Base-by-base conservation (phyloP, 2,113 vertebrate genomes). In the Tragelaphus buxtoni region DNA sequence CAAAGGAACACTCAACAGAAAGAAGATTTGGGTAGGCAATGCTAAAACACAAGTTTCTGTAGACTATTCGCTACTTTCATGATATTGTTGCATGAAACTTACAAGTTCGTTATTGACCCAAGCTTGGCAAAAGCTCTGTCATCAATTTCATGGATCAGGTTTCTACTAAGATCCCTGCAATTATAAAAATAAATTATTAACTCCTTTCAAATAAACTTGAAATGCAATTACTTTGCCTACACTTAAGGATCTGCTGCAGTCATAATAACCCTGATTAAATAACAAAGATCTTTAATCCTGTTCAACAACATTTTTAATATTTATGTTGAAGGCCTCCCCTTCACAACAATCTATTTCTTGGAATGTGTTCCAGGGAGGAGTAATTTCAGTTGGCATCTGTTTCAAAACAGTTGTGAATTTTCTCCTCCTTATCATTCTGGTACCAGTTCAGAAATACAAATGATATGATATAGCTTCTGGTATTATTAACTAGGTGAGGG, bases 81-180 rank as follows among this genome's bases (percentile, higher is more conserved):
- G 49, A 53, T 16, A 26, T 6, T 3, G 12, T 8, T 87, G 30
- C 32, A 63, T 32, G 94, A 56, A 98, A 99, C 99, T 99, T 98
- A 99, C 99, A 99, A 97, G 98, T 99, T 99, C 88, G 99, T 99
- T 94, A 99, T 98, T 22, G 99, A 98, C 76, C 98, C 98, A 97
- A 99, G 98, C 76, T 99, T 99, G 65, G 98, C 98, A 97, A 99
- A 99, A 88, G 99, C 99, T 92, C 99, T 99, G 96, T 97, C 98
- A 97, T 99, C 99, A 98, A 99, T 99, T 56, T 98, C 98, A 92
- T 94, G 98, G 98, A 99, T 99, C 96, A 90, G 97, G 97, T 99
- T 99, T 98, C 99, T 99, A 92, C 99, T 99, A 97, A 99, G 99
- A 98, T 99, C 99, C 58, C 99, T 99, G 98, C 90, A 98, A 98